Percentiles rank a stretch among this genome's conserved stretches.
phyloP scores from a whole-genome alignment of 2,113 vertebrate species.

The Chaetodon trifascialis region DNA sequence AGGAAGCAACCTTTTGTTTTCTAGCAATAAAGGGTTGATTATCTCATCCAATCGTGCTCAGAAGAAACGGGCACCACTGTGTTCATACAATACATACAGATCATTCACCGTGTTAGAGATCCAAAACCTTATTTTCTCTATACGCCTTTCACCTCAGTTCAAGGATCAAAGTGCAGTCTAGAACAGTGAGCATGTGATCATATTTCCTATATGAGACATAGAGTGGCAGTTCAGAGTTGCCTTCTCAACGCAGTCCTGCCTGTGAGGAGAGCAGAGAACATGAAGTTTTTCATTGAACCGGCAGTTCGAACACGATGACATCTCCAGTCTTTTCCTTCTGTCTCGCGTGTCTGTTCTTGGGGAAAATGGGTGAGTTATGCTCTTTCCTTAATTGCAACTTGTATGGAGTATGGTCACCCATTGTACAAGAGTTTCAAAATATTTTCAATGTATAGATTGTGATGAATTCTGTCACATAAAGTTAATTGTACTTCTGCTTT shows the following conservation, averaged over 20 bases:
- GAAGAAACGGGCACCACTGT: no score
- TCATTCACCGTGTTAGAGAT: no score
- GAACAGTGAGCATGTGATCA: not conserved
- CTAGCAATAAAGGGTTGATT: no score
- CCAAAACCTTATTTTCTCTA: no score
- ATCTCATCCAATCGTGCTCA: no score
- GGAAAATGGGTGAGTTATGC: constrained; percentile 9
- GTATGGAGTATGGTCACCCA: no score
- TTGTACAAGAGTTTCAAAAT: not conserved
- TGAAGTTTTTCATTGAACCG: not conserved
- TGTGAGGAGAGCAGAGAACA: not conserved
- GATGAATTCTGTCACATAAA: not conserved
- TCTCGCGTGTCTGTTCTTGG: not conserved
- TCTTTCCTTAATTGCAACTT: not conserved
- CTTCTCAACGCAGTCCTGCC: not conserved
- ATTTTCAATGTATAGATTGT: not conserved
- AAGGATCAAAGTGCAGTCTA: no score
- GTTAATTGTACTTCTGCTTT: not conserved
- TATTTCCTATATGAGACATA: not conserved
- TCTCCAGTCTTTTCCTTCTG: not conserved
- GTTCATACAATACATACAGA: no score
- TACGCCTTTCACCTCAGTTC: no score
- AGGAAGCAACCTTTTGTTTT: no score
- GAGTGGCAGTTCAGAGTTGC: not conserved
- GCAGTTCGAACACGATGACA: not conserved